Base-by-base conservation (phyloP, 2,797 vertebrate genomes). In the Sebastes nivosus region DNA sequence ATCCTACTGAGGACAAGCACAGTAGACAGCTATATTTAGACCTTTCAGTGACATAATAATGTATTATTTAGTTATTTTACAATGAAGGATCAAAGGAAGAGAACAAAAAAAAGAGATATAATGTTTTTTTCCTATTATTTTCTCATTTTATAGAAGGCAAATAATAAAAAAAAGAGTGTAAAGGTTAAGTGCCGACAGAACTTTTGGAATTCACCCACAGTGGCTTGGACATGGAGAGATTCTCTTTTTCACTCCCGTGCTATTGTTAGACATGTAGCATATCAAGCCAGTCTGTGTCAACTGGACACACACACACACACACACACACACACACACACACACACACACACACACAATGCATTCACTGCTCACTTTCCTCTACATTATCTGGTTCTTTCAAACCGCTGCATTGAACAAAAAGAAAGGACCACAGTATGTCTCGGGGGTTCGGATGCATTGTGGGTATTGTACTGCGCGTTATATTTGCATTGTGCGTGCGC, bases 311-410 rank as follows among this genome's bases (percentile, higher is more conserved):
- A 34, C 32, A 24, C 24, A 34, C 34, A 34, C 30, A 34, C 32
- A 24, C 24, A 36, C 34, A 34, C 63, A 54, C 38, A 66, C 34
- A 63, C 46, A 60, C 66, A 59, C 55, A 42, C 27, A 34, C 66
- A 68, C 27, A 72, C 46, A 77, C 27, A 80, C 61, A 79, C 67
- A 30, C 65, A 67, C 57, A 85, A 55, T 42, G 68, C 34, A 58
- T 81, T 63, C 42, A 55, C 72, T 78, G 75, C 87, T 81, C 79
- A 68, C 64, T 67, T 86, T 79, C 10, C 70, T 77, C 71, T 77
- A 76, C 70, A 85, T 77, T 79, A 85, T 80, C 77, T 77, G 67
- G 54, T 73, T 86, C 82, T 89, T 89, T 90, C 50, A 75, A 42
- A 79, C 69, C 3, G n/a, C 75, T 79, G 74, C 79, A 72, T n/a